Evolutionary conservation across 2,888 invertebrate genomes (phyloP).

Genomic region (Subacronicta megacephala): DNA sequence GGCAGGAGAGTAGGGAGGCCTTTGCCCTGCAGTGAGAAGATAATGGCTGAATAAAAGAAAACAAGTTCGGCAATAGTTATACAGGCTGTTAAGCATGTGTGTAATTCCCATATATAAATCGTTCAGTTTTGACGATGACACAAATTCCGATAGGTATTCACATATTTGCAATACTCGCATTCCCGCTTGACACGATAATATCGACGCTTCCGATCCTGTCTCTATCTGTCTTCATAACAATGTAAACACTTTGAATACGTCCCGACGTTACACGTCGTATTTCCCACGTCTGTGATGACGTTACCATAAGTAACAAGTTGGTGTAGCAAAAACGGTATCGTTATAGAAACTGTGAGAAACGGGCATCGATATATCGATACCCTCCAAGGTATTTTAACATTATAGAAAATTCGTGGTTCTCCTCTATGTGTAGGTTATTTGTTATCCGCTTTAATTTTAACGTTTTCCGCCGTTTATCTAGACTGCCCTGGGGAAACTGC

Average conservation of each 20-base stretch:
- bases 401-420: slow-evolving; percentile 32
- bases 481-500: slow-evolving; percentile 81
- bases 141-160: slow-evolving; percentile 23
- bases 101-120: slow-evolving; percentile 19
- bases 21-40: too few species aligned
- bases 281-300: slow-evolving; percentile 54
- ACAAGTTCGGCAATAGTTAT: slow-evolving; percentile 30
- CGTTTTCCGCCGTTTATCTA: slow-evolving; percentile 58
- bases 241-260: slow-evolving; percentile 63
- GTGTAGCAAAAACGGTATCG: slow-evolving; percentile 36
- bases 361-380: slow-evolving; percentile 31
- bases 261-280: slow-evolving; percentile 60
- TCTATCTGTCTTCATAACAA: slow-evolving; percentile 60
- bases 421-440: slow-evolving; percentile 30
- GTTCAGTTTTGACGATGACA: background rate
- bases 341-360: slow-evolving; percentile 31
- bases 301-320: slow-evolving; percentile 49
- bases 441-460: slow-evolving; percentile 56
- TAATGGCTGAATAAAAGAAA: slow-evolving; percentile 21
- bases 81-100: slow-evolving; percentile 23
- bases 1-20: too few species aligned
- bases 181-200: slow-evolving; percentile 47
- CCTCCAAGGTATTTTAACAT: slow-evolving; percentile 18
- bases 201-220: slow-evolving; percentile 44
- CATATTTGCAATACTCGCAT: slow-evolving; percentile 28